phyloP scores from a whole-genome alignment of 2,113 vertebrate species.

The Dipodomys ordii region DNA sequence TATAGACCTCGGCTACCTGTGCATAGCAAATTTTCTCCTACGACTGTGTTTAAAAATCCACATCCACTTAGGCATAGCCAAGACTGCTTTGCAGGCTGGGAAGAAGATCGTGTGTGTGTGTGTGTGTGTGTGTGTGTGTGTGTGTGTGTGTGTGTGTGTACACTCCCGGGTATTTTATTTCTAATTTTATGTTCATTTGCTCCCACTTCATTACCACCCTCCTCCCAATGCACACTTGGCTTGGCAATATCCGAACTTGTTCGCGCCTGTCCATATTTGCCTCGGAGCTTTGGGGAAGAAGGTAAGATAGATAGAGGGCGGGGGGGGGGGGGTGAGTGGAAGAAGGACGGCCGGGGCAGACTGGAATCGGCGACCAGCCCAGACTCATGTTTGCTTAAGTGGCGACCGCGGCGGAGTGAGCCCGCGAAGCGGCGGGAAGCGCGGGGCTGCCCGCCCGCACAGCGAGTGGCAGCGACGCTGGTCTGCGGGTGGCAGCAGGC shows the following conservation, averaged over 20 bases:
- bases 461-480: neutral
- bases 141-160: neutral
- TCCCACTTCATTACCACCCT: neutral
- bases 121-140: neutral
- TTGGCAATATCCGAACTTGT: constrained; percentile 49
- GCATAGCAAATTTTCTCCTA: neutral
- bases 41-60: neutral
- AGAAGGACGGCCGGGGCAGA: neutral
- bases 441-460: neutral
- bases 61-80: neutral
- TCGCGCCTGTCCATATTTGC: constrained; percentile 46
- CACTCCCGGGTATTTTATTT: neutral
- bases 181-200: constrained; percentile 44
- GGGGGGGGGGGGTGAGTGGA: neutral
- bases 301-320: neutral
- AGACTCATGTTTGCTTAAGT: neutral
- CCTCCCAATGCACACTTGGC: neutral
- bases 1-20: neutral
- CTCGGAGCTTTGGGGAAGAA: constrained; percentile 12
- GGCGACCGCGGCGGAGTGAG: neutral
- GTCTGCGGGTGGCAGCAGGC: neutral
- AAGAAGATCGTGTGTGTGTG: too few relatives aligned
- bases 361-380: neutral
- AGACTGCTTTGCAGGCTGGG: neutral
- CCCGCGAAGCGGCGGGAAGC: neutral